Conservation (phyloP, 2,888 invertebrate species). For the Anticlea derivata region DNA sequence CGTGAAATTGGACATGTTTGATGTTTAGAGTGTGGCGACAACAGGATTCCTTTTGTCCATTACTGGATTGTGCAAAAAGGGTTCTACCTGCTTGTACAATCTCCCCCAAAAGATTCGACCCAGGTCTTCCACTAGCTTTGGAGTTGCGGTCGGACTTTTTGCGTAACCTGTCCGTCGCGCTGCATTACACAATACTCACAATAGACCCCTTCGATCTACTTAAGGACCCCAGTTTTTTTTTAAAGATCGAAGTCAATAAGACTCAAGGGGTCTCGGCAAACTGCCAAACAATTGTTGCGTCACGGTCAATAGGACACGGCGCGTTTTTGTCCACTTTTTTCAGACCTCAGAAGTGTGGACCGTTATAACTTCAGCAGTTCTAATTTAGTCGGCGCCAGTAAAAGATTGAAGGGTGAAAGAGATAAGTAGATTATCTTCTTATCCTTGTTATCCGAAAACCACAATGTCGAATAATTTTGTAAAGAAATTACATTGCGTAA, state of each 20-base stretch:
- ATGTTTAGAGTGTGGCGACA: slow-evolving; percentile 75
- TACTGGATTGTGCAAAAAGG: slow-evolving; percentile 82
- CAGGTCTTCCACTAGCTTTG: neutral
- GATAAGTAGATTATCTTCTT: slow-evolving; percentile 52
- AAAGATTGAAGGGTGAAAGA: slow-evolving; percentile 51
- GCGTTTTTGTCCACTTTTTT: slow-evolving; percentile 66
- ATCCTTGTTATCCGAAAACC: slow-evolving; percentile 16
- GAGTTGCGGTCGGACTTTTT: slow-evolving; percentile 49
- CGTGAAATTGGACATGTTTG: slow-evolving; percentile 79
- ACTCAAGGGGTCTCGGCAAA: slow-evolving; percentile 74
- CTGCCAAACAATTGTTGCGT: slow-evolving; percentile 82
- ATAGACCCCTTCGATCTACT: slow-evolving; percentile 76
- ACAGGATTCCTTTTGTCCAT: slow-evolving; percentile 58
- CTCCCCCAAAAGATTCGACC: slow-evolving; percentile 30
- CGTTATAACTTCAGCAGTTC: slow-evolving; percentile 59
- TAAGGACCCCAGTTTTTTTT: slow-evolving; percentile 70
- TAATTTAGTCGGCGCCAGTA: slow-evolving; percentile 56
- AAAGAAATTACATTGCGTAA: slow-evolving; percentile 2
- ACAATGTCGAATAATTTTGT: neutral
- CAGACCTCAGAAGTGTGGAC: slow-evolving; percentile 41
- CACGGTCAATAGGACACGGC: slow-evolving; percentile 77
- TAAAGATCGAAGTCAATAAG: slow-evolving; percentile 77
- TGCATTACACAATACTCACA: slow-evolving; percentile 82
- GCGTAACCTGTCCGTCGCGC: slow-evolving; percentile 59
- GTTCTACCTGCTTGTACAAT: slow-evolving; percentile 73